Base-by-base conservation (phyloP, 92 coral and sea anemone genomes). In the Palythoa grandis region DNA sequence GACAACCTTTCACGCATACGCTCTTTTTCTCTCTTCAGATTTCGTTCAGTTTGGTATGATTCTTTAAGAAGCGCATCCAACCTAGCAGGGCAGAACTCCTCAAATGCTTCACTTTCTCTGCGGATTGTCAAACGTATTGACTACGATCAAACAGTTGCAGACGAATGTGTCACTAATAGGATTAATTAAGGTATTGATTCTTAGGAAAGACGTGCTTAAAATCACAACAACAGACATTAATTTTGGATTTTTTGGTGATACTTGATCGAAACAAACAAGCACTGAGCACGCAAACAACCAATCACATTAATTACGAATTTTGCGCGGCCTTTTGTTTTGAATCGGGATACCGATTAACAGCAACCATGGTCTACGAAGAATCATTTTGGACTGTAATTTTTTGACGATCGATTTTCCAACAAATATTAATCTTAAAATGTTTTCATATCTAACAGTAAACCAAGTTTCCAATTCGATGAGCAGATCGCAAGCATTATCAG, bases 51-150 rank as follows among this genome's bases (percentile, higher is more conserved):
- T 79, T 92, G 93, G 40, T 89, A 83, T 25, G 95, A 94, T 84
- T 97, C 97, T 43, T 89, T 92, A 74, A 97, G 92, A 74, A 97
- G 88, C 84, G 93, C 97, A 72, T 97, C 97, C 72, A 97, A 84
- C 78, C 95, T 89, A 25, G 97, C 90, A 0, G 98, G 96, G 79
- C 96, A 96, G 75, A 92, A 92, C 58, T 93, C 92, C 82, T 97
- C 99, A 82, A 97, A 97, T 38, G 98, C 91, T 87, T 95, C 99
- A 76, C 99, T 93, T 70, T 97, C 98, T 66, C 98, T 94, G 90
- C 23, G 63, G 40, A 79, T 76, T 25, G 39, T 15, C 14, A 76
- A 76, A 76, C 6, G 38, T 48, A 22, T 75, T 17, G 40, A 29
- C 29, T 20, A 19, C 50, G 40, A 52, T 4, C 58, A 10, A 75